Evolutionary conservation across 2,113 vertebrate species (phyloP).

Genomic region (Ramphastos sulfuratus): DNA sequence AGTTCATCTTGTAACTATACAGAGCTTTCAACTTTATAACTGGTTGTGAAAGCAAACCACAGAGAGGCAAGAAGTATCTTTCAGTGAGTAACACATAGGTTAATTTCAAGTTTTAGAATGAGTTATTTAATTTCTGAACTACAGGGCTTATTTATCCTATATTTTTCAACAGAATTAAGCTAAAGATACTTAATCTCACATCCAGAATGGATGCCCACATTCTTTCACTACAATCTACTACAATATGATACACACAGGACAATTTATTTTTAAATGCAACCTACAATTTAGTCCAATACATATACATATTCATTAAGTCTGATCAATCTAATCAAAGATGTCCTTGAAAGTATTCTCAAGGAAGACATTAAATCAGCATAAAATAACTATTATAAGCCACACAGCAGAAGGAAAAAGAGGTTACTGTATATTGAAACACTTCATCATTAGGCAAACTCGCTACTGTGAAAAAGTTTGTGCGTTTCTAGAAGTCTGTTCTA

Average conservation of each 20-base stretch:
- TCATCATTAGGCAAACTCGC: not conserved
- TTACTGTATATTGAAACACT: not conserved
- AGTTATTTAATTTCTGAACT: not conserved
- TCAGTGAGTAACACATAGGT: not conserved
- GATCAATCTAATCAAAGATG: constrained; percentile 71
- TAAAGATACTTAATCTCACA: not conserved
- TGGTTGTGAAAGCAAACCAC: not conserved
- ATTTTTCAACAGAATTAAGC: not conserved
- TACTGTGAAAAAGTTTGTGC: not conserved
- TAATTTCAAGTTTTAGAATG: not conserved
- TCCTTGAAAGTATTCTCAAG: constrained; percentile 65
- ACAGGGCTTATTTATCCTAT: not conserved
- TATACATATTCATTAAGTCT: constrained; percentile 73
- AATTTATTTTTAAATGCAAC: constrained; percentile 71
- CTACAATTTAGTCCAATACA: constrained; percentile 59
- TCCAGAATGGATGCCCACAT: not conserved
- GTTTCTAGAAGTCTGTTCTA: not conserved
- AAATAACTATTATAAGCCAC: constrained; percentile 45
- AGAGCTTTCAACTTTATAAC: not conserved
- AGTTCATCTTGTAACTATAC: not conserved
- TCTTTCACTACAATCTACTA: constrained; percentile 1
- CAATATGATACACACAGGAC: constrained; percentile 6
- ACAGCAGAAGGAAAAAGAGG: not conserved
- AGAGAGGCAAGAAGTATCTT: not conserved
- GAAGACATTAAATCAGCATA: constrained; percentile 61